Evolutionary conservation across 2,888 invertebrate species (phyloP).

Genomic region (Himalopsyche kuldschensis): DNA sequence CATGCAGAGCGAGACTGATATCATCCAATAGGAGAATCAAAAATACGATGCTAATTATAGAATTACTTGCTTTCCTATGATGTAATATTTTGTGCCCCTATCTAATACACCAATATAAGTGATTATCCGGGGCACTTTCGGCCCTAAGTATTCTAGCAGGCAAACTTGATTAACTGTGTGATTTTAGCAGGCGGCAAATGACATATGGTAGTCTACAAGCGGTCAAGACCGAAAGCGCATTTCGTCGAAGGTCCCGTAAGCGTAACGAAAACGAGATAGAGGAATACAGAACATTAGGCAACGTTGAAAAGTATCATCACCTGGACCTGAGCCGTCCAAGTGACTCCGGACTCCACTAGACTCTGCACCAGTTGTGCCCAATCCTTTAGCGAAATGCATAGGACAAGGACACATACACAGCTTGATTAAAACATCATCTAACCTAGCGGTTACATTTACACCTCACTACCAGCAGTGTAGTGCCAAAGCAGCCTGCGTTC

Average conservation of each 20-base stretch:
- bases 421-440: not conserved
- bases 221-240: not conserved
- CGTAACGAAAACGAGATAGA: not conserved
- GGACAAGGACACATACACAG: constrained; percentile 30
- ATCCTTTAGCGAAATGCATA: constrained; percentile 60
- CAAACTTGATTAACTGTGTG: too few species aligned
- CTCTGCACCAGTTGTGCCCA: constrained; percentile 86
- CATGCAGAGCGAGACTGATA: too few species aligned
- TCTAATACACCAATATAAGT: too few species aligned
- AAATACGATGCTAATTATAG: too few species aligned
- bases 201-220: too few species aligned
- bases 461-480: not conserved
- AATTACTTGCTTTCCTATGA: too few species aligned
- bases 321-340: constrained; percentile 77
- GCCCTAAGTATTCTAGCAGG: too few species aligned
- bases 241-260: not conserved
- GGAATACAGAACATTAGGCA: not conserved
- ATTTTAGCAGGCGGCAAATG: too few species aligned
- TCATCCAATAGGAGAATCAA: too few species aligned
- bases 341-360: constrained; percentile 81
- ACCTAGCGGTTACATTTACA: not conserved
- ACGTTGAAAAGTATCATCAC: constrained; percentile 55
- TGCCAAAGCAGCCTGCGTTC: too few species aligned
- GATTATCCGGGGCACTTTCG: too few species aligned
- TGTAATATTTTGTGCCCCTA: too few species aligned